Conservation (phyloP, 2,888 invertebrate genomes). For the Nomada hirtipes region DNA sequence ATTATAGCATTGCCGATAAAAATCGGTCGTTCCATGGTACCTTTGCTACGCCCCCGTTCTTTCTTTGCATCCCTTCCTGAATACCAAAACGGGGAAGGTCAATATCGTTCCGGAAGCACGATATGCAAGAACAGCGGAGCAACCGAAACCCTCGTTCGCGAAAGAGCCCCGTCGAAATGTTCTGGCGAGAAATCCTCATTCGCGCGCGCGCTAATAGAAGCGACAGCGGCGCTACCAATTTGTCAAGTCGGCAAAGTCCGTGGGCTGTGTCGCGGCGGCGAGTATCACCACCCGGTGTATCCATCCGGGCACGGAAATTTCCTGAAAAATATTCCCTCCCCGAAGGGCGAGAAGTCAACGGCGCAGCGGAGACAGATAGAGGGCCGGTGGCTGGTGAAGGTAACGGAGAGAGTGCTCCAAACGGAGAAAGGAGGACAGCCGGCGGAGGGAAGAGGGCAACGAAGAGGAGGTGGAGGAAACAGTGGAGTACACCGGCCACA, state of each 20-base stretch:
- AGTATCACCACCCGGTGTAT: slow-evolving; percentile 51
- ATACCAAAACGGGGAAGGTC: too few species aligned
- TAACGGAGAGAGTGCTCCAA: slow-evolving; percentile 12
- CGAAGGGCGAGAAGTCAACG: slow-evolving; percentile 53
- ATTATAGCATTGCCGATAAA: too few species aligned
- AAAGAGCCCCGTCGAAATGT: slow-evolving; percentile 21
- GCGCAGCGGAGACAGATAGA: slow-evolving; percentile 50
- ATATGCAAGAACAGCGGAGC: too few species aligned
- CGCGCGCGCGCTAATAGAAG: slow-evolving; percentile 43
- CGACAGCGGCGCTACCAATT: slow-evolving; percentile 51
- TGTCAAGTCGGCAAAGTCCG: slow-evolving; percentile 49
- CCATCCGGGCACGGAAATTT: slow-evolving; percentile 62
- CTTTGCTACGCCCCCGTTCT: too few species aligned
- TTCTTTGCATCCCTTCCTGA: too few species aligned
- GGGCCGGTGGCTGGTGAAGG: neutral
- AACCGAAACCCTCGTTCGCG: too few species aligned
- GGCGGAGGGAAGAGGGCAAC: slow-evolving; percentile 35
- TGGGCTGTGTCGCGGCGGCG: slow-evolving; percentile 43
- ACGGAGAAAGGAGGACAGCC: neutral
- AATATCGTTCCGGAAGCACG: too few species aligned
- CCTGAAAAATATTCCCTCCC: slow-evolving; percentile 67
- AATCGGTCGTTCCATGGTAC: too few species aligned
- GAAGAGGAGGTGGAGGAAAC: slow-evolving; percentile 44
- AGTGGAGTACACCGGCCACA: slow-evolving; percentile 67
- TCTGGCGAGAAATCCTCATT: slow-evolving; percentile 48